Base-by-base conservation (phyloP, 2,888 invertebrate genomes). In the Tuta absoluta region DNA sequence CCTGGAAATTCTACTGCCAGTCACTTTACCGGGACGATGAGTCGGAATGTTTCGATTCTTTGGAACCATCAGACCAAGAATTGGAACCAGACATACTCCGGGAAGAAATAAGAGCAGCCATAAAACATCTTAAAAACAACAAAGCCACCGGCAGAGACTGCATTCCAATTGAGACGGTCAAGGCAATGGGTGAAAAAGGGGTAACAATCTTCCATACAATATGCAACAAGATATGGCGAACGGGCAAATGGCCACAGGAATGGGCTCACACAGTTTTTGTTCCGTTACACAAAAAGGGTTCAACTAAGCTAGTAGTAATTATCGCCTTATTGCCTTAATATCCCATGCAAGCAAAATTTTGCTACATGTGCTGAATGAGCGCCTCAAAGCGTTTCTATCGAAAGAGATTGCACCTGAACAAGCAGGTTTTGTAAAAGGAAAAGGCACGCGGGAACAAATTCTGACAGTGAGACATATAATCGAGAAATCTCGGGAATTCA, bases 211-310 rank as follows among this genome's bases (percentile, higher is more conserved):
- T n/a, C n/a, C n/a, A n/a, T n/a, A n/a, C n/a, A n/a, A n/a, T n/a
- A n/a, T n/a, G n/a, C n/a, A n/a, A n/a, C n/a, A n/a, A 61, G n/a
- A 65, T 70, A 45, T 71, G 68, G 70, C 63, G 14, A 1, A 65
- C 71, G 10, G 68, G 68, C 0, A 37, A 5, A 10, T 72, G 72
- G 71, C 71, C 70, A 0, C 1, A 17, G 3, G 68, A 70, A 11
- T 71, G 71, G 71, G 10, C 67, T 1, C 65, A 70, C 4, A 66
- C 71, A 0, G 53, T 67, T 0, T 68, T 72, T 10, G 49, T 64
- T 10, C 67, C 70, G 0, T 37, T 71, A 2, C 70, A 70, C 28
- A 71, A 70, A 62, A n/a, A n/a, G n/a, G n/a, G n/a, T n/a, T n/a
- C n/a, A n/a, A n/a, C n/a, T n/a, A n/a, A n/a, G n/a, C n/a, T n/a